phyloP scores from a whole-genome alignment of 1,140 invertebrate species.

The Drosophila lowei region DNA sequence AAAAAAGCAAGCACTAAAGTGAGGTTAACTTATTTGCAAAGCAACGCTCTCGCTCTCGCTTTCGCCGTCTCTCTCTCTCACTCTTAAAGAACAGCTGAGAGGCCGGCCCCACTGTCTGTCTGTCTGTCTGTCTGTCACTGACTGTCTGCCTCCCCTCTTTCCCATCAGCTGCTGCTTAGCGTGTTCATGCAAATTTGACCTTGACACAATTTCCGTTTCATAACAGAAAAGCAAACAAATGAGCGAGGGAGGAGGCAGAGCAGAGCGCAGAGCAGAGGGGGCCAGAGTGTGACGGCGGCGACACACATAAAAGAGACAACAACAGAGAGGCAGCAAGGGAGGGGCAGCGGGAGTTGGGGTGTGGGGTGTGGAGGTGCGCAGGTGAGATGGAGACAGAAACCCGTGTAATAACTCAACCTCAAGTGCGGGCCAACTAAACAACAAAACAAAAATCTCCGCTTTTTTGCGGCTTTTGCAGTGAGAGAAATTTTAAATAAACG shows the following conservation, averaged over 20 bases:
- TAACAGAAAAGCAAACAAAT: conserved; percentile 76
- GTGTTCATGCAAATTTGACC: conserved; percentile 80
- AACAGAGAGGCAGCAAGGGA: neutral
- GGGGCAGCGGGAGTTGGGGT: neutral
- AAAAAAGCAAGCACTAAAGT: conserved; percentile 24
- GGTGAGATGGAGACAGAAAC: conserved; percentile 50
- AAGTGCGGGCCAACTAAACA: conserved; percentile 68
- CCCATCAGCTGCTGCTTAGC: conserved; percentile 55
- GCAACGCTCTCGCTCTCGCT: conserved; percentile 16
- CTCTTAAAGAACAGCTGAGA: conserved; percentile 48
- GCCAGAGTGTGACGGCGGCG: conserved; percentile 47
- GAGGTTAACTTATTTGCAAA: conserved; percentile 53
- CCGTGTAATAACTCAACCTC: conserved; percentile 71
- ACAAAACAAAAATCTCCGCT: conserved; percentile 30
- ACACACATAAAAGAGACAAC: conserved; percentile 40
- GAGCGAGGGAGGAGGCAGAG: conserved; percentile 58
- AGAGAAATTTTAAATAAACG: neutral
- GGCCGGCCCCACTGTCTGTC: neutral
- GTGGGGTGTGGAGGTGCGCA: conserved; percentile 20
- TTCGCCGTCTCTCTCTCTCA: conserved; percentile 15
- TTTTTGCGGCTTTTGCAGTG: conserved; percentile 39
- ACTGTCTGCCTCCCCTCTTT: neutral
- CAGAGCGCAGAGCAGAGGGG: conserved; percentile 6
- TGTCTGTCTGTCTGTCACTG: neutral
- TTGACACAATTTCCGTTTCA: conserved; percentile 79